Conservation (phyloP, 2,888 invertebrate genomes). For the Hemithea aestivaria region DNA sequence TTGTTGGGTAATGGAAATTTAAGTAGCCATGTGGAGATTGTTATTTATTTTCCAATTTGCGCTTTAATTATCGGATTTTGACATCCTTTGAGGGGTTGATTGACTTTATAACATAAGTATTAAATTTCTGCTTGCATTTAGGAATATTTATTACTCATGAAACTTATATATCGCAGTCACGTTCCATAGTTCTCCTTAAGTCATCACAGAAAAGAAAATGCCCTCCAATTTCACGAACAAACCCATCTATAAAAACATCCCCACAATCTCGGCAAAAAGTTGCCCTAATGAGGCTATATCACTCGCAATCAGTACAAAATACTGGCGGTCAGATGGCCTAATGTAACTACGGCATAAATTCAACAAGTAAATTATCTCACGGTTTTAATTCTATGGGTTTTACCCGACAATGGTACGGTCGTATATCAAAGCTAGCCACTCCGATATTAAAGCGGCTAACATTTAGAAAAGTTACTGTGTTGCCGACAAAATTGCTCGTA, state of each 20-base stretch:
- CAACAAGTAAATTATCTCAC: constrained; percentile 53
- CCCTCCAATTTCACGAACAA: constrained; percentile 5
- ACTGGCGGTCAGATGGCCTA: constrained; percentile 39
- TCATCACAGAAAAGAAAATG: constrained; percentile 6
- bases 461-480: constrained; percentile 41
- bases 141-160: too few relatives aligned
- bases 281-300: constrained; percentile 48
- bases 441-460: constrained; percentile 43
- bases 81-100: too few relatives aligned
- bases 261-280: constrained; percentile 19
- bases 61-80: too few relatives aligned
- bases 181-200: neutral
- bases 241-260: constrained; percentile 14
- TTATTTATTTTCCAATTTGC: too few relatives aligned
- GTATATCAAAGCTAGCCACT: constrained; percentile 42
- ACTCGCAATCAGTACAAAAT: constrained; percentile 50
- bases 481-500: constrained; percentile 32
- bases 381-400: constrained; percentile 50
- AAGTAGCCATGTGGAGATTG: too few relatives aligned
- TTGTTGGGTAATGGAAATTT: too few relatives aligned
- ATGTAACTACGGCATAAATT: constrained; percentile 49
- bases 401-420: constrained; percentile 35
- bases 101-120: too few relatives aligned
- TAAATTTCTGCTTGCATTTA: too few relatives aligned
- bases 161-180: neutral